phyloP scores from a whole-genome alignment of 2,797 vertebrate genomes.

The Periophthalmus magnuspinnatus region DNA sequence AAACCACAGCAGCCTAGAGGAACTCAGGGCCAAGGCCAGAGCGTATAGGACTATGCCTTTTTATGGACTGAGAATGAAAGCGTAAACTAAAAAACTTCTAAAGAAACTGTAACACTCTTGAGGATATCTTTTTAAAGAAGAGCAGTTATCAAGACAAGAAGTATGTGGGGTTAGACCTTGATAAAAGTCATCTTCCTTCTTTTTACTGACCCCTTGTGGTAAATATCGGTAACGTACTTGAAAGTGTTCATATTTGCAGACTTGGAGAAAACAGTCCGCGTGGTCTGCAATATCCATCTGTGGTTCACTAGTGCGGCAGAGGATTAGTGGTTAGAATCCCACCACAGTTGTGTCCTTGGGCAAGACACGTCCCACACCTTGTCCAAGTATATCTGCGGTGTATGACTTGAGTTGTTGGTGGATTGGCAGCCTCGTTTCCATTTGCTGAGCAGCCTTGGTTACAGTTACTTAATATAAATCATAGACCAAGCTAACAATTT shows the following conservation, averaged over 20 bases:
- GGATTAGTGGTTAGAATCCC: no score
- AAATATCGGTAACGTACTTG: background rate
- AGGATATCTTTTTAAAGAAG: background rate
- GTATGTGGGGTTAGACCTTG: background rate
- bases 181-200: background rate
- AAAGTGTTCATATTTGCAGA: background rate
- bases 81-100: constrained; percentile 2
- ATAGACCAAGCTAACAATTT: no score
- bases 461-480: no score
- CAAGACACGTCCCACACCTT: background rate
- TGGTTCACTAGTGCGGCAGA: background rate
- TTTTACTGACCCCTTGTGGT: background rate
- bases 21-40: background rate
- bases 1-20: background rate
- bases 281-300: background rate
- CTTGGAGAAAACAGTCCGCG: background rate
- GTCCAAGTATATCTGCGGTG: background rate
- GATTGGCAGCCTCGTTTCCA: background rate
- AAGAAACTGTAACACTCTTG: background rate
- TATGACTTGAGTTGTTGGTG: background rate
- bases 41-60: background rate
- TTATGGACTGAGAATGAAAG: constrained; percentile 15
- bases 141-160: background rate
- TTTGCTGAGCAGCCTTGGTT: background rate
- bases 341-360: background rate